Evolutionary conservation across 2,113 vertebrate genomes (phyloP).

Genomic region (Acrocephalus kingi): DNA sequence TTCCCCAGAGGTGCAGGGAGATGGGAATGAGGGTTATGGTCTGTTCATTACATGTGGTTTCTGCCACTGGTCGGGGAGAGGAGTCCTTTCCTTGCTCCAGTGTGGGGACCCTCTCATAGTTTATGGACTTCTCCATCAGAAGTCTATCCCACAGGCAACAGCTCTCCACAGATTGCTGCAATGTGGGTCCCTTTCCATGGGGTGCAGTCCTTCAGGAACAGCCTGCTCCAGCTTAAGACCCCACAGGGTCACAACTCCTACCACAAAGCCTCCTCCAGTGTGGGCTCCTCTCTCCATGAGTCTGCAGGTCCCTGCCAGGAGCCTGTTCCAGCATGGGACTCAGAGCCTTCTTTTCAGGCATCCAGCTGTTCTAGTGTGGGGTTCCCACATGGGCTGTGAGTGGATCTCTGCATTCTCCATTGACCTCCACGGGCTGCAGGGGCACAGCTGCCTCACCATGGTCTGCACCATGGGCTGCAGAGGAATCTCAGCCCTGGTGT

Average conservation of each 20-base stretch:
- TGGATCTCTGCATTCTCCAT: neutral
- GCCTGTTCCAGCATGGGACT: neutral
- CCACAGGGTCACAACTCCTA: neutral
- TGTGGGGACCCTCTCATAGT: neutral
- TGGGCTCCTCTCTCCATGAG: neutral
- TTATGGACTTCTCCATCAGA: neutral
- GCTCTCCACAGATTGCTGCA: neutral
- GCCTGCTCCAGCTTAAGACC: neutral
- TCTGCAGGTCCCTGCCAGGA: neutral
- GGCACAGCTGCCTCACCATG: neutral
- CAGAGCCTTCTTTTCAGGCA: neutral
- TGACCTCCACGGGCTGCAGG: neutral
- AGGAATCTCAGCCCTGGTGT: accelerated
- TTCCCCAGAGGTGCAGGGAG: neutral
- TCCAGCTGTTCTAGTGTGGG: neutral
- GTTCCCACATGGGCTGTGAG: neutral
- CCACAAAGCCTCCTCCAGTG: accelerated
- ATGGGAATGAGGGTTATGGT: neutral
- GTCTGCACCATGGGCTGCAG: accelerated
- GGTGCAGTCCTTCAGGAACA: neutral
- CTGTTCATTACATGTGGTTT: neutral
- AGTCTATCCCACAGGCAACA: neutral
- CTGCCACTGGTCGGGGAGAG: neutral
- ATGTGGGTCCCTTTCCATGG: accelerated
- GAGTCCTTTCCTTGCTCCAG: neutral